phyloP scores from a whole-genome alignment of 2,888 invertebrate genomes.

The Oeneis ivallda region DNA sequence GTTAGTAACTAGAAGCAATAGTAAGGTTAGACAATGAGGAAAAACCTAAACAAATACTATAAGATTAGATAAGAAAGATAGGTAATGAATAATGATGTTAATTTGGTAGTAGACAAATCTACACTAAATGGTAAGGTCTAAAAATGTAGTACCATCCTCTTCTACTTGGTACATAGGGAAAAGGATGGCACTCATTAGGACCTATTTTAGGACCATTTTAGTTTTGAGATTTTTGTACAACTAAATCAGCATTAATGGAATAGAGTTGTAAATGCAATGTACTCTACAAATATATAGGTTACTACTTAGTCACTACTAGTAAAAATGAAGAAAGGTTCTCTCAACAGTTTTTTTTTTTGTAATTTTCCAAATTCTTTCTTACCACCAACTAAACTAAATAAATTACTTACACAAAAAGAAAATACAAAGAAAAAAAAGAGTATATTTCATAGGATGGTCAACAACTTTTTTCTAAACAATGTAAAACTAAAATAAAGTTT shows the following conservation, averaged over 20 bases:
- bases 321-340: constrained; percentile 36
- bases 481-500: too few relatives aligned
- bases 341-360: constrained; percentile 30
- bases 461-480: too few relatives aligned
- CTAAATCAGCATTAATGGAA: background rate
- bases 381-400: background rate
- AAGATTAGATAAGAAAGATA: constrained; percentile 34
- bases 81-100: background rate
- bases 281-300: constrained; percentile 45
- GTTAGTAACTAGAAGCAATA: constrained; percentile 26
- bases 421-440: background rate
- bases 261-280: constrained; percentile 58
- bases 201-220: too few relatives aligned
- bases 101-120: too few relatives aligned
- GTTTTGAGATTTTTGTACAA: too few relatives aligned
- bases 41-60: constrained; percentile 15
- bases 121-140: too few relatives aligned
- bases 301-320: constrained; percentile 30
- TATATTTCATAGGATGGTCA: too few relatives aligned
- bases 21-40: constrained; percentile 23
- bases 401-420: background rate
- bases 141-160: too few relatives aligned
- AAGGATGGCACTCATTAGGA: too few relatives aligned
- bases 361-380: background rate
- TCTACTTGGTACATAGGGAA: too few relatives aligned